These are phyloP conservation scores for Pseudomyrmex sp. DNA, from an alignment of 1,140 invertebrate species.

Conservation along the genomic window DNA sequence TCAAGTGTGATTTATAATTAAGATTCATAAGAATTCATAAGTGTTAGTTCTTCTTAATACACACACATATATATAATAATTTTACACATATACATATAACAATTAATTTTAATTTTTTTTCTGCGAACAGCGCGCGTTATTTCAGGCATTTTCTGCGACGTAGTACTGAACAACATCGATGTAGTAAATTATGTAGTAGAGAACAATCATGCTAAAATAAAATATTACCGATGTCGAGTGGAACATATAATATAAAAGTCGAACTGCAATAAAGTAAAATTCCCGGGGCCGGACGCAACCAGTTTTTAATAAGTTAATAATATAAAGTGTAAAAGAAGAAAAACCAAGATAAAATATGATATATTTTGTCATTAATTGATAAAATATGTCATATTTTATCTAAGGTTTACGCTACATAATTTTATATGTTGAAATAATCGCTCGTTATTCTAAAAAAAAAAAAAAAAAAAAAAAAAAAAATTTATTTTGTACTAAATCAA, in stretches of 20 bases:
- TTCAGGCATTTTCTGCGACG: slow-evolving; percentile 20
- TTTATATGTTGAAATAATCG: not conserved
- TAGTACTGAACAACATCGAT: slow-evolving; percentile 5
- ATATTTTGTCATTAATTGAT: too few species aligned
- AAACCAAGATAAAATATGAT: not conserved
- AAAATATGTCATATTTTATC: too few species aligned
- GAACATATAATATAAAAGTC: too few species aligned
- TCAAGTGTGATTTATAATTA: too few species aligned
- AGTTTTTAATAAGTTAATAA: not conserved
- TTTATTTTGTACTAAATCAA: too few species aligned
- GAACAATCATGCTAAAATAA: not conserved
- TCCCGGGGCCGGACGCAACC: too few species aligned
- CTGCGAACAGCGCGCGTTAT: slow-evolving; percentile 6
- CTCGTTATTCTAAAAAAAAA: not conserved
- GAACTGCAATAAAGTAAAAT: too few species aligned
- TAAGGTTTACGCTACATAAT: slow-evolving; percentile 7
- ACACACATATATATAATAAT: too few species aligned
- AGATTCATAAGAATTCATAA: too few species aligned
- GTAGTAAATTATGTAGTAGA: not conserved
- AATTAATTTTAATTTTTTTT: not conserved
- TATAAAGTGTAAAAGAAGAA: not conserved
- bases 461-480: too few species aligned
- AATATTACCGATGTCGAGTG: slow-evolving; percentile 1
- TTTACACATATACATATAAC: not conserved
- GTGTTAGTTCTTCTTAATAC: not conserved